Percentiles rank a stretch among this genome's conserved stretches.
These are phyloP conservation scores for Fringilla coelebs DNA, from an alignment of 2,797 vertebrate genomes.

Conservation along the genomic window DNA sequence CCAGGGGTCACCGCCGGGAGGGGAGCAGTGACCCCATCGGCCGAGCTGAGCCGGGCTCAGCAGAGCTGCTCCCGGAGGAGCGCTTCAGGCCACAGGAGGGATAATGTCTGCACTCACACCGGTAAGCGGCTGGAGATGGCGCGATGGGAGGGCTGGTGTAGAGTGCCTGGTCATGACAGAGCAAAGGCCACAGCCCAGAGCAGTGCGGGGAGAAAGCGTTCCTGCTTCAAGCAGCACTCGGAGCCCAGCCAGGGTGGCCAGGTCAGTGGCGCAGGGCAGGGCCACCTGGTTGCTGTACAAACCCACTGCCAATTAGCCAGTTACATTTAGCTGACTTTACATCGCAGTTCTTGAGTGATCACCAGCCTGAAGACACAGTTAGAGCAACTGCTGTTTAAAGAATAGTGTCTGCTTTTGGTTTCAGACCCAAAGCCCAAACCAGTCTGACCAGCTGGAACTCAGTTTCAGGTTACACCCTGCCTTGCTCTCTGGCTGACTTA, in stretches of 20 bases:
- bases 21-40: fast-evolving
- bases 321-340: neutral
- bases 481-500: slow-evolving; percentile 17
- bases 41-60: fast-evolving
- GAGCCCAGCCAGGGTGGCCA: neutral
- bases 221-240: fast-evolving
- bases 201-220: fast-evolving
- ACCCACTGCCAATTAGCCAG: neutral
- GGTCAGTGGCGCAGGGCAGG: neutral
- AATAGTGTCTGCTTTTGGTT: neutral
- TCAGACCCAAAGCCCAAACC: slow-evolving; percentile 46
- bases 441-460: slow-evolving; percentile 50
- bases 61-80: neutral
- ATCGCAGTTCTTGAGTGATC: neutral
- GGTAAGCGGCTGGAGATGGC: neutral
- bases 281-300: neutral
- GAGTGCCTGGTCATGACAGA: too few relatives aligned
- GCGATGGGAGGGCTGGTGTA: neutral
- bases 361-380: neutral
- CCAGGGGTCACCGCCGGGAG: fast-evolving
- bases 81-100: neutral
- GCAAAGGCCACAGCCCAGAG: neutral
- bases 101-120: neutral
- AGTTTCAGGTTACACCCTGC: slow-evolving; percentile 62
- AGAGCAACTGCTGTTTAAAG: neutral